These are phyloP conservation scores for Pogonognathellus flavescens DNA, from an alignment of 1,140 invertebrate species.

Conservation along the genomic window DNA sequence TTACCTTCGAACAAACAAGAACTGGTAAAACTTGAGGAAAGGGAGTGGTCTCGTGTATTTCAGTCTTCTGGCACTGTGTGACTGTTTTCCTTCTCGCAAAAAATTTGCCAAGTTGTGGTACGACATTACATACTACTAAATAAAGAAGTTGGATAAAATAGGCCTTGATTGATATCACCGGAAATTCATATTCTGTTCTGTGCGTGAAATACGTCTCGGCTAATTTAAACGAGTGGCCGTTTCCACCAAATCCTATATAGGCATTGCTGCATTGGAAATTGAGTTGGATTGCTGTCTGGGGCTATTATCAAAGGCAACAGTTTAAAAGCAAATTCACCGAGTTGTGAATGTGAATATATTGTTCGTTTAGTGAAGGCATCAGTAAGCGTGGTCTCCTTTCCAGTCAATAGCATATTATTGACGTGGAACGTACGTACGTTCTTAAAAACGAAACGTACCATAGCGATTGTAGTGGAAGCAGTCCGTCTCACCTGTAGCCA, in stretches of 20 bases:
- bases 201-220: not conserved
- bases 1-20: not conserved
- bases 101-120: not conserved
- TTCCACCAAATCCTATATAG: not conserved
- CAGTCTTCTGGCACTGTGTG: not conserved
- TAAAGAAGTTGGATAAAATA: not conserved
- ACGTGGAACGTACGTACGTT: not conserved
- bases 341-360: no score
- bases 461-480: not conserved
- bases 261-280: no score
- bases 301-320: not conserved
- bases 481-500: constrained; percentile 17
- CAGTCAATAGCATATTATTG: not conserved
- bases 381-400: no score
- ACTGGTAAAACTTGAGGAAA: not conserved
- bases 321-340: not conserved
- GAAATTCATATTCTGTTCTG: constrained; percentile 12
- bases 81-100: not conserved
- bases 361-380: no score
- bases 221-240: constrained; percentile 35
- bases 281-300: not conserved
- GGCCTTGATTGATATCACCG: constrained; percentile 30
- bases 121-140: not conserved
- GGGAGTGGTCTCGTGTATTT: constrained; percentile 31
- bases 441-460: not conserved